Conservation (phyloP, 2,113 vertebrate genomes). For the Rhinolophus sinicus region DNA sequence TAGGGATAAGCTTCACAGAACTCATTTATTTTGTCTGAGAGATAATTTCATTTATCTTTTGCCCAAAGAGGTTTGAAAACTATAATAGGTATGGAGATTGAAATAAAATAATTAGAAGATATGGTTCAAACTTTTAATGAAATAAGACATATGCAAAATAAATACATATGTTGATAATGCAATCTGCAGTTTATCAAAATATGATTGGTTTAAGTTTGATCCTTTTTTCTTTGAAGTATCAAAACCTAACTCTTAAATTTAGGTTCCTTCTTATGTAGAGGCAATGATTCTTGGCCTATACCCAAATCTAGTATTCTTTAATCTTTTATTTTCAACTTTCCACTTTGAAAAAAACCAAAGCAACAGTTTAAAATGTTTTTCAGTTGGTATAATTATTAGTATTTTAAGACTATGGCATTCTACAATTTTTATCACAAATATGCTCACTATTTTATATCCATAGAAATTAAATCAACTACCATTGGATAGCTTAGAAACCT, state of each 20-base stretch:
- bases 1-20: background rate
- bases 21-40: background rate
- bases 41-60: background rate
- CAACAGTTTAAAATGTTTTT: background rate
- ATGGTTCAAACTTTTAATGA: background rate
- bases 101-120: background rate
- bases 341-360: background rate
- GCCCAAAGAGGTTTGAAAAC: background rate
- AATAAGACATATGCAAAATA: background rate
- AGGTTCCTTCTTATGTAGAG: background rate
- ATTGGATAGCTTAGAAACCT: background rate
- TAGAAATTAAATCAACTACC: background rate
- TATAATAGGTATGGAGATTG: background rate
- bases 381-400: background rate
- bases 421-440: background rate
- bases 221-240: background rate
- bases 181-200: background rate
- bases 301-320: background rate
- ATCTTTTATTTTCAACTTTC: conserved; percentile 33
- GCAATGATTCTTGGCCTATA: background rate
- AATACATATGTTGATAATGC: background rate
- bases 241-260: conserved; percentile 18
- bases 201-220: background rate
- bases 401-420: conserved; percentile 37
- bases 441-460: background rate